These are phyloP conservation scores for Lycorma delicatula DNA, from an alignment of 1,140 invertebrate species.

Conservation along the genomic window DNA sequence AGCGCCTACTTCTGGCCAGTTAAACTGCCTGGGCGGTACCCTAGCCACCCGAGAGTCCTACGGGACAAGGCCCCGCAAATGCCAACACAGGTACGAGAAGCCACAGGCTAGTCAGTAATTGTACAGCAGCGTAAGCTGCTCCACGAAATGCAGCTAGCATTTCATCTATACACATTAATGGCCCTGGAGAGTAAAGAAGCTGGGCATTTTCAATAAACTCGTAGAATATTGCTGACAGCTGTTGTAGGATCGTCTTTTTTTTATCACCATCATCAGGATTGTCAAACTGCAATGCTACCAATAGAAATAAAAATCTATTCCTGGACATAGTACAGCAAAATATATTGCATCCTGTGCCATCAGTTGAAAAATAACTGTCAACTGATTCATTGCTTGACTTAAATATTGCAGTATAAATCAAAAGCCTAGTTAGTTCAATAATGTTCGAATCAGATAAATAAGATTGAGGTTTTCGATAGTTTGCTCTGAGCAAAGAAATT, in stretches of 20 bases:
- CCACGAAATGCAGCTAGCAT: conserved; percentile 37
- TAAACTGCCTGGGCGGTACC: too few species aligned
- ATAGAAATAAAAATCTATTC: conserved; percentile 33
- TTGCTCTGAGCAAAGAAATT: not conserved
- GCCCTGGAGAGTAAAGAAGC: conserved; percentile 27
- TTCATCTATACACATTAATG: conserved; percentile 36
- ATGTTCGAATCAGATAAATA: conserved; percentile 7
- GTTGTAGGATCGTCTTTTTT: conserved; percentile 24
- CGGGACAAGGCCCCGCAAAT: too few species aligned
- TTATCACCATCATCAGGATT: conserved; percentile 27
- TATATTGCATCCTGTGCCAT: conserved; percentile 8
- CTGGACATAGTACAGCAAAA: not conserved
- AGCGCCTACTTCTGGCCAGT: not conserved
- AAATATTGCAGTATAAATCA: conserved; percentile 8
- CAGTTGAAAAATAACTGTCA: not conserved
- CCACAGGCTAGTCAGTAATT: too few species aligned
- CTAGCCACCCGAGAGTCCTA: too few species aligned
- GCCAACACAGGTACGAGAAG: too few species aligned
- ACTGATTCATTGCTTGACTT: conserved; percentile 11
- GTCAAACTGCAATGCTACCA: conserved; percentile 32
- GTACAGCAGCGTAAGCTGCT: conserved; percentile 9
- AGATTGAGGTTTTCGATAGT: not conserved
- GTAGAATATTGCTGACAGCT: conserved; percentile 31
- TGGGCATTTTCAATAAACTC: conserved; percentile 36
- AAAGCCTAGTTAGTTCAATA: conserved; percentile 8